Percentiles rank a stretch among this genome's conserved stretches.
These are phyloP conservation scores for Serripes groenlandicus DNA, from an alignment of 2,888 invertebrate genomes.

Conservation along the genomic window DNA sequence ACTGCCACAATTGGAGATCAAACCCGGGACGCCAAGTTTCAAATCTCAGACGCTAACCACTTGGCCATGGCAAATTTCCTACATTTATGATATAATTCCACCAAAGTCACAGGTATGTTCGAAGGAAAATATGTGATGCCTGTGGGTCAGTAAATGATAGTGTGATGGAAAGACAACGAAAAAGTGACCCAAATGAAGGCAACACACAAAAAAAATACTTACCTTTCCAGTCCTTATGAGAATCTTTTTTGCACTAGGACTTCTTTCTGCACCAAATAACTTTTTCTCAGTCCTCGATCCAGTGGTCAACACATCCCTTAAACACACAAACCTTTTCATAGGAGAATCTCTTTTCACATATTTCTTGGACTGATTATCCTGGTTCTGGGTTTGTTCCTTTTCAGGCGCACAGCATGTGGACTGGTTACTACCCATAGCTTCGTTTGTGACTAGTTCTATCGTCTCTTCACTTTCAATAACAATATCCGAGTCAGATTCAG, in stretches of 20 bases:
- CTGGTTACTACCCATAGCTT: not conserved
- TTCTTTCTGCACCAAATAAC: slow-evolving; percentile 58
- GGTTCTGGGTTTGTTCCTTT: not conserved
- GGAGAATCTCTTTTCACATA: slow-evolving; percentile 20
- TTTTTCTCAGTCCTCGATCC: slow-evolving; percentile 72
- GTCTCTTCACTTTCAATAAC: slow-evolving; percentile 74
- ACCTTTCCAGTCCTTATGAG: slow-evolving; percentile 76
- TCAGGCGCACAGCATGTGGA: not conserved
- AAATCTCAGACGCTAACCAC: too few relatives aligned
- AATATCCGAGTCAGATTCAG: slow-evolving; percentile 75
- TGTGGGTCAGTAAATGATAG: too few relatives aligned
- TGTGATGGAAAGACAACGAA: too few relatives aligned
- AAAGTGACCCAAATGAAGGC: too few relatives aligned
- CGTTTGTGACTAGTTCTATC: slow-evolving; percentile 37
- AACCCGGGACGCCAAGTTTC: too few relatives aligned
- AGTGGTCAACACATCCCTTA: slow-evolving; percentile 70
- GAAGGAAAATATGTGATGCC: too few relatives aligned
- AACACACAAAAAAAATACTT: too few relatives aligned
- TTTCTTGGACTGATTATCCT: slow-evolving; percentile 4
- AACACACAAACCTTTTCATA: slow-evolving; percentile 61
- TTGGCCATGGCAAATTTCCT: too few relatives aligned
- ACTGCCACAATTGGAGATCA: too few relatives aligned
- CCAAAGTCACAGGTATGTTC: too few relatives aligned
- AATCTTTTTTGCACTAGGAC: slow-evolving; percentile 77
- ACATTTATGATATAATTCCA: too few relatives aligned